Evolutionary conservation across 2,113 vertebrate genomes (phyloP), one percentile per base, ranked within the genome.

Genomic region (Nycticebus coucang): DNA sequence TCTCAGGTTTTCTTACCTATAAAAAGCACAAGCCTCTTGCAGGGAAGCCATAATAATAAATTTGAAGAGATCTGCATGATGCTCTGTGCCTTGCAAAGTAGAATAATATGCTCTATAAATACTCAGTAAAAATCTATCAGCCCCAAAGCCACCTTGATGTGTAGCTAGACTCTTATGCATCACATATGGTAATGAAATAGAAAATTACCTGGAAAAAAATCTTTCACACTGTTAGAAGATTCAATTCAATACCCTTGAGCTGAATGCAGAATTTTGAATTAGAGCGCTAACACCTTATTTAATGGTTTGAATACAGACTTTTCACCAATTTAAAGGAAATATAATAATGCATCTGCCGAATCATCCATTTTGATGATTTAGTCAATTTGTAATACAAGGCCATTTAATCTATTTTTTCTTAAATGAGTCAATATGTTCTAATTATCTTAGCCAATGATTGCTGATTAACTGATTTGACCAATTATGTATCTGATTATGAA

Each of bases 161-260:
- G 78, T 69, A 96, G 84, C 35, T 92, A 35, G 59, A 45, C 18
- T 92, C 19, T 90, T 95, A 87, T 95, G 35, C 21, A 89, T 75
- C 69, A 89, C 71, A 72, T 89, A 95, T 37, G 50, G 24, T 57
- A 94, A 93, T 94, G 59, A 21, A 83, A 93, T 87, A 80, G 90
- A 97, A 96, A 97, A 95, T 96, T 93, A 97, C 93, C 62, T 86
- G 71, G 59, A 78, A 89, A 80, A 96, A 95, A 95, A 45, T 57
- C n/a, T 93, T 97, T 91, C 91, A 77, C n/a, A 91, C 28, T 66
- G 15, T 55, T 75, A 89, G 35, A 82, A 88, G 80, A 93, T 95
- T 95, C 69, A 95, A 53, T 71, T 94, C 77, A 78, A 59, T 87
- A 60, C 53, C 79, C 41, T 88, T 75, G 82, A 95, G 64, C 78